A percentile compares a stretch with the other conserved stretches of the same genome.
These are phyloP conservation scores for Neoitamus cyanurus DNA, from an alignment of 2,888 invertebrate species.

Conservation along the genomic window DNA sequence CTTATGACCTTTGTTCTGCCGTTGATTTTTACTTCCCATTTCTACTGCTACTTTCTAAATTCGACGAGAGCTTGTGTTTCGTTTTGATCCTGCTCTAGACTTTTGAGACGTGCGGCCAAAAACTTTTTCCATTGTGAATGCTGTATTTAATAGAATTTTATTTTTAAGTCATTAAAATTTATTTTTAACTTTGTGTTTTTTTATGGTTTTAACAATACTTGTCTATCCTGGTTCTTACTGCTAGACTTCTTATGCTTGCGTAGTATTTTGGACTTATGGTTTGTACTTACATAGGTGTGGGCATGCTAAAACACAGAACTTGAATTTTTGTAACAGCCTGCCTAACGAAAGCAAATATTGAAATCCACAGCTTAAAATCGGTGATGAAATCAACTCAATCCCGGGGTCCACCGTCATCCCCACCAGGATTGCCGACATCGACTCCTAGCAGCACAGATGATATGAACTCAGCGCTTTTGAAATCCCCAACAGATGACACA, in stretches of 20 bases:
- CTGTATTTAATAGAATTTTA: neutral
- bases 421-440: constrained; percentile 65
- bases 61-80: neutral
- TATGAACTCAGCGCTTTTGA: constrained; percentile 76
- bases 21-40: too few species aligned
- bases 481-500: constrained; percentile 69
- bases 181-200: neutral
- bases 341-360: neutral
- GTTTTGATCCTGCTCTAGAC: neutral
- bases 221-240: neutral
- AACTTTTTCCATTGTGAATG: neutral
- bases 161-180: neutral
- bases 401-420: constrained; percentile 58
- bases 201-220: constrained; percentile 6
- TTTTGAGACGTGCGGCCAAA: neutral
- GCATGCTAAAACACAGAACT: neutral
- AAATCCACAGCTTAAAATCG: constrained; percentile 61
- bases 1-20: too few species aligned
- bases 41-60: neutral
- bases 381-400: constrained; percentile 56
- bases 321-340: neutral
- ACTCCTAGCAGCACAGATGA: constrained; percentile 75
- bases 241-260: neutral
- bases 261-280: neutral
- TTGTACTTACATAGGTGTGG: neutral